Conservation (phyloP, 2,797 vertebrate species). For the Salmo trutta region DNA sequence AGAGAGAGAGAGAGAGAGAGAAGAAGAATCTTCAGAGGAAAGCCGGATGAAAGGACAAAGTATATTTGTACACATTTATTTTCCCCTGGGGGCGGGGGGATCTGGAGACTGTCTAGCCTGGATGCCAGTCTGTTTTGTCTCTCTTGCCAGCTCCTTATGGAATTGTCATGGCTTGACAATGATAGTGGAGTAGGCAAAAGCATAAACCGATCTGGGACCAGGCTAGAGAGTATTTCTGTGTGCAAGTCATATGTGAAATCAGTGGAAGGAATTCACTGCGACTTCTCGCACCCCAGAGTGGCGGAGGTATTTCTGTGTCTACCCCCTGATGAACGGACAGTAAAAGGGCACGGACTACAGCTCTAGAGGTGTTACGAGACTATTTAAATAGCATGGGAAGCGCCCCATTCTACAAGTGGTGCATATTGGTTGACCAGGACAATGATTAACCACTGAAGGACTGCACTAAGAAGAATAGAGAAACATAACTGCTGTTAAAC, state of each 20-base stretch:
- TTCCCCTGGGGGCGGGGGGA: constrained; percentile 27
- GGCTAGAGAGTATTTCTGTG: constrained; percentile 19
- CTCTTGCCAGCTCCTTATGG: too few relatives aligned
- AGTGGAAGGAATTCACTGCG: constrained; percentile 31
- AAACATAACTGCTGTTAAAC: not conserved
- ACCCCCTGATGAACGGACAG: constrained; percentile 44
- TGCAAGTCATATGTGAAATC: not conserved
- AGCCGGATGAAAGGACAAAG: too few relatives aligned
- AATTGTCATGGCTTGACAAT: constrained; percentile 8
- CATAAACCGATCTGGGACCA: not conserved
- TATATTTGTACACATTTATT: constrained; percentile 36
- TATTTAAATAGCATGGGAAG: not conserved
- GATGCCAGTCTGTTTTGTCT: constrained; percentile 47
- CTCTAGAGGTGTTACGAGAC: constrained; percentile 5
- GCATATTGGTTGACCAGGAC: not conserved
- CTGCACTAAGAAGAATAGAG: not conserved
- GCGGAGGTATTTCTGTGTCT: constrained; percentile 24
- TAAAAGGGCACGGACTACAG: constrained; percentile 36
- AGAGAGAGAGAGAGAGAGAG: constrained; percentile 24
- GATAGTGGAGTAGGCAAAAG: not conserved
- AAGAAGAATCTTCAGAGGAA: not conserved
- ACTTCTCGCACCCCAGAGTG: too few relatives aligned
- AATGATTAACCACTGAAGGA: not conserved
- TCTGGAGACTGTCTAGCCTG: constrained; percentile 14
- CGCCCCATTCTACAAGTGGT: not conserved